Conservation (phyloP, 2,797 vertebrate genomes). For the Channallabes apus region DNA sequence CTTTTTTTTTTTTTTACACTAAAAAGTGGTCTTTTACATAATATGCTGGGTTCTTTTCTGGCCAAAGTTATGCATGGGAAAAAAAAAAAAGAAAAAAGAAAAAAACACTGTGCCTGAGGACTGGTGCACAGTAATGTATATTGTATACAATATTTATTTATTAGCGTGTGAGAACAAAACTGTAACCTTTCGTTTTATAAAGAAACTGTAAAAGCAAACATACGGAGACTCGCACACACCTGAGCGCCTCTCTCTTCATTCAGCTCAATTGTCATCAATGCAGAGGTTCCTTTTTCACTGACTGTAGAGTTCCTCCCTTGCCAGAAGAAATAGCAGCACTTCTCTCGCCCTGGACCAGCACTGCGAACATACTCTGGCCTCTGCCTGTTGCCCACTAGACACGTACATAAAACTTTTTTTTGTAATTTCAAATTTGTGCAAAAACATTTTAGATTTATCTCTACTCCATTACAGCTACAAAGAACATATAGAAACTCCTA, state of each 20-base stretch:
- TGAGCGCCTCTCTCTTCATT: constrained; percentile 95
- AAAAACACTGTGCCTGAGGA: too few species aligned
- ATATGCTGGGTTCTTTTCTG: too few species aligned
- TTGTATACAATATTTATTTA: not conserved
- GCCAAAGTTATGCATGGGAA: too few species aligned
- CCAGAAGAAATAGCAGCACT: constrained; percentile 98
- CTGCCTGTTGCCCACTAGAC: constrained; percentile 87
- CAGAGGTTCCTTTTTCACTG: constrained; percentile 95
- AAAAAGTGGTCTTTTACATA: too few species aligned
- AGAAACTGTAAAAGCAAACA: not conserved
- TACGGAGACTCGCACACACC: constrained; percentile 67
- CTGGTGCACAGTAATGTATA: not conserved
- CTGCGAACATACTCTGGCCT: constrained; percentile 84
- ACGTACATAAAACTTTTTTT: not conserved
- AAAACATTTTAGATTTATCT: not conserved
- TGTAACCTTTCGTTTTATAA: not conserved
- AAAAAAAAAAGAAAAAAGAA: too few species aligned
- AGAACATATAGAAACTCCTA: not conserved
- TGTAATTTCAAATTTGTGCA: not conserved
- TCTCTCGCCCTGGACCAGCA: constrained; percentile 85
- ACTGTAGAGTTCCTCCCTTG: constrained; percentile 93
- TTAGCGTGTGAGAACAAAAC: not conserved
- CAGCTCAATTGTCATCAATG: constrained; percentile 95
- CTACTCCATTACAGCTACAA: not conserved
- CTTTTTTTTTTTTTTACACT: too few species aligned